Evolutionary conservation across 2,113 vertebrate species (phyloP).

Genomic region (Isichthys henryi): DNA sequence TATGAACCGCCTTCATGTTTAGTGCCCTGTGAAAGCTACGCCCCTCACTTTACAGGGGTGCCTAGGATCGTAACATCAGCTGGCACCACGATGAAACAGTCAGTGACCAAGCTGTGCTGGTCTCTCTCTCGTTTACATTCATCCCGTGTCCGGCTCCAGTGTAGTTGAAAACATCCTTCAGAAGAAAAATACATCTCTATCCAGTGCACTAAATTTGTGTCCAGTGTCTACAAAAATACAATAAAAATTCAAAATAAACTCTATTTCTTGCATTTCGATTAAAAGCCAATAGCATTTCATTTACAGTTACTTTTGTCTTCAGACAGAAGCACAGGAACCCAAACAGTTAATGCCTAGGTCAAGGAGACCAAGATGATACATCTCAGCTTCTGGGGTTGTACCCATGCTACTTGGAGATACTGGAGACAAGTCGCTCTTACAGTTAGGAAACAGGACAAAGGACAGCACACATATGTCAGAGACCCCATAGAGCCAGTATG

Average conservation of each 20-base stretch:
- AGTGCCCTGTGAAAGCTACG: not conserved
- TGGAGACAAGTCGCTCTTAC: not conserved
- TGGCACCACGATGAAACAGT: not conserved
- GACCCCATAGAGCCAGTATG: not conserved
- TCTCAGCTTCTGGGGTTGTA: not conserved
- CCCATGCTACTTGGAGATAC: not conserved
- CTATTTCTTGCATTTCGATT: not conserved
- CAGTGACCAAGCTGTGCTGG: not conserved
- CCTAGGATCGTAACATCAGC: not conserved
- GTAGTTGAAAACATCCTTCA: not conserved
- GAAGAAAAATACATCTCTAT: not conserved
- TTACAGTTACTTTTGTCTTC: not conserved
- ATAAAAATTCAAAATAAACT: constrained; percentile 4
- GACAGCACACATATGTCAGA: not conserved
- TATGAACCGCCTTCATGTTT: not conserved
- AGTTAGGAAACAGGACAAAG: not conserved
- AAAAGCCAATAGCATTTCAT: not conserved
- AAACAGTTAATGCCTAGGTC: constrained; percentile 1
- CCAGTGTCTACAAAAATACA: constrained; percentile 2
- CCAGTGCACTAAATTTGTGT: not conserved
- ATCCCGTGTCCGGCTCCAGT: not conserved
- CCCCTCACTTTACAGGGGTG: not conserved
- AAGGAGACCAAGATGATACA: not conserved
- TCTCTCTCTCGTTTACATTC: not conserved
- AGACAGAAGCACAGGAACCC: not conserved